These are phyloP conservation scores for Ganaspis brasiliensis DNA, from an alignment of 2,888 invertebrate genomes.

Conservation along the genomic window DNA sequence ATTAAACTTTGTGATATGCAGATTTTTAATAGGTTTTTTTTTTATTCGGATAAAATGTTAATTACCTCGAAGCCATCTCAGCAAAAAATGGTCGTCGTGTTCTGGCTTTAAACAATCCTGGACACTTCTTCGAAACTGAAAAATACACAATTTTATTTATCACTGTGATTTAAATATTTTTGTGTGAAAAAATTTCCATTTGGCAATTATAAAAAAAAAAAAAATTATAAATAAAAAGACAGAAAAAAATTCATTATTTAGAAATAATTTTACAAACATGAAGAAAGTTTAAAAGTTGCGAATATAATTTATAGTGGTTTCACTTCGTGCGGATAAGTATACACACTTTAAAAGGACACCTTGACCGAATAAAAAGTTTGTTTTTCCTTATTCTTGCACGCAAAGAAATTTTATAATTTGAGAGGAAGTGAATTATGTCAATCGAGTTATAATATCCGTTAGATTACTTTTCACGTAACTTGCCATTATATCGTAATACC, in stretches of 20 bases:
- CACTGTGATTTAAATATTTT: neutral
- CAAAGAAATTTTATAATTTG: constrained; percentile 3
- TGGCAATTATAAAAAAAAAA: neutral
- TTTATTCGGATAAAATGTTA: too few relatives aligned
- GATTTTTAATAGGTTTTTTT: constrained; percentile 8
- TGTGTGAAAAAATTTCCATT: neutral
- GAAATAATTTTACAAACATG: neutral
- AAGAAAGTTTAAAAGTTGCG: neutral
- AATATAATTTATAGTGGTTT: neutral
- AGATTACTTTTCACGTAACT: neutral
- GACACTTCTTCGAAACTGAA: constrained; percentile 89
- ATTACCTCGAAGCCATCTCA: constrained; percentile 91
- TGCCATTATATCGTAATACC: neutral
- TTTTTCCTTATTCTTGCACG: constrained; percentile 6
- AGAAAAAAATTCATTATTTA: neutral
- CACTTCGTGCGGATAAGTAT: constrained; percentile 13
- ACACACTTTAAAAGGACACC: neutral
- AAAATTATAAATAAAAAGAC: too few relatives aligned
- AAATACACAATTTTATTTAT: constrained; percentile 73
- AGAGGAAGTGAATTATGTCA: constrained; percentile 22
- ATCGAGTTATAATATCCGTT: neutral
- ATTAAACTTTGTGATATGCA: neutral
- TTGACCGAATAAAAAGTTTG: neutral
- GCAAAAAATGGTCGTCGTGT: constrained; percentile 89
- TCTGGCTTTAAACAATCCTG: constrained; percentile 86